Conservation (phyloP, 2,113 vertebrate genomes). For the Siniperca chuatsi region DNA sequence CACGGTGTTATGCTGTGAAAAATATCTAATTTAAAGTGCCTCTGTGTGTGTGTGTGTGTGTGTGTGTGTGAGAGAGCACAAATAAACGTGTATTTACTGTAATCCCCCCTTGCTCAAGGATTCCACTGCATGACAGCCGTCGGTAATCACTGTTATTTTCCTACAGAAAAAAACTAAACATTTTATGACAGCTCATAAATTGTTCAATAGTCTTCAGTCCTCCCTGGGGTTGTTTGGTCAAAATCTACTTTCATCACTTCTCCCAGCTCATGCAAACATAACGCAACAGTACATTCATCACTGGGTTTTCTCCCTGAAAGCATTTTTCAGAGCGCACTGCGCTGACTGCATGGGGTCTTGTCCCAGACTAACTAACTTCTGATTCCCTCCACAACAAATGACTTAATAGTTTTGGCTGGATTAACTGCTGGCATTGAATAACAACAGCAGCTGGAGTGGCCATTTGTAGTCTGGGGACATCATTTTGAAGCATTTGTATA, state of each 20-base stretch:
- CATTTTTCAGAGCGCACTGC: conserved; percentile 17
- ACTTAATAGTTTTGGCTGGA: conserved; percentile 19
- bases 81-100: conserved; percentile 7
- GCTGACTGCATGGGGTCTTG: conserved; percentile 26
- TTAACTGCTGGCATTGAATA: conserved; percentile 23
- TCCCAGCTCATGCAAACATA: conserved; percentile 46
- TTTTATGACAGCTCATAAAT: conserved; percentile 69
- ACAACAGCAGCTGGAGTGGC: conserved; percentile 7
- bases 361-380: conserved; percentile 34
- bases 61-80: not conserved
- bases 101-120: conserved; percentile 7
- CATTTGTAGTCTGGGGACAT: conserved; percentile 16
- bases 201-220: conserved; percentile 55
- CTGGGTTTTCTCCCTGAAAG: conserved; percentile 16
- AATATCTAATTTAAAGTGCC: conserved; percentile 7
- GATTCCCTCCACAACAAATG: conserved; percentile 18
- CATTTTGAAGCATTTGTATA: conserved; percentile 24
- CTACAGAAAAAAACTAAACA: conserved; percentile 43
- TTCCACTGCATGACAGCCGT: conserved; percentile 47
- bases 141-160: conserved; percentile 59
- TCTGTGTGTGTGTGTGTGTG: not conserved
- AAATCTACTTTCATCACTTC: conserved; percentile 60
- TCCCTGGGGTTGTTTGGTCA: conserved; percentile 63
- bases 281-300: conserved; percentile 55
- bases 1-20: not conserved